Evolutionary conservation across 1,140 invertebrate genomes (phyloP).

Genomic region (Vollenhovia emeryi): DNA sequence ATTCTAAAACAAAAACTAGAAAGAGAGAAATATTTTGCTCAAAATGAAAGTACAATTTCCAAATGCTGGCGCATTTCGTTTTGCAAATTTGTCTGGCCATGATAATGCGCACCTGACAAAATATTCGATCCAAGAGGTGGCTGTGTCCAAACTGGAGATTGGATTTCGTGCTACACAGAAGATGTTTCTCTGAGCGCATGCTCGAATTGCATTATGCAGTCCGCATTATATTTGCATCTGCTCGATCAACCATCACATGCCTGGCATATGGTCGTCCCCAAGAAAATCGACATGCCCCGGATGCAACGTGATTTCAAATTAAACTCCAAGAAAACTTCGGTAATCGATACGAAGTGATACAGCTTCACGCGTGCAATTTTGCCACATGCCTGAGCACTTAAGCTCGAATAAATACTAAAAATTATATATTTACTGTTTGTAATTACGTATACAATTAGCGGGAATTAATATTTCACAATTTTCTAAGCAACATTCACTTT

Average conservation of each 20-base stretch:
- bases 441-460: not conserved
- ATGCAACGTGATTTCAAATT: constrained; percentile 48
- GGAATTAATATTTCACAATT: not conserved
- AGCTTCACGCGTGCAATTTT: not conserved
- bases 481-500: not conserved
- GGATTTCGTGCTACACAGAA: constrained; percentile 43
- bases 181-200: constrained; percentile 45
- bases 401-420: not conserved
- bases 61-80: not conserved
- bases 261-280: constrained; percentile 28
- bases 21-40: not conserved
- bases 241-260: constrained; percentile 61
- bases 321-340: constrained; percentile 9
- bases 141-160: constrained; percentile 56
- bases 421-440: not conserved
- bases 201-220: constrained; percentile 66
- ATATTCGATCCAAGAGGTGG: constrained; percentile 25
- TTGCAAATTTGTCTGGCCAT: not conserved
- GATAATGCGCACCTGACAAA: constrained; percentile 21
- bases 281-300: constrained; percentile 25
- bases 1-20: not conserved
- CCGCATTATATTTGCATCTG: constrained; percentile 62
- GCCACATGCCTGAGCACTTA: not conserved
- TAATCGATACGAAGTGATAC: constrained; percentile 19
- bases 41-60: not conserved